Conservation (phyloP, 2,888 invertebrate species). For the Drosophila bunnanda region DNA sequence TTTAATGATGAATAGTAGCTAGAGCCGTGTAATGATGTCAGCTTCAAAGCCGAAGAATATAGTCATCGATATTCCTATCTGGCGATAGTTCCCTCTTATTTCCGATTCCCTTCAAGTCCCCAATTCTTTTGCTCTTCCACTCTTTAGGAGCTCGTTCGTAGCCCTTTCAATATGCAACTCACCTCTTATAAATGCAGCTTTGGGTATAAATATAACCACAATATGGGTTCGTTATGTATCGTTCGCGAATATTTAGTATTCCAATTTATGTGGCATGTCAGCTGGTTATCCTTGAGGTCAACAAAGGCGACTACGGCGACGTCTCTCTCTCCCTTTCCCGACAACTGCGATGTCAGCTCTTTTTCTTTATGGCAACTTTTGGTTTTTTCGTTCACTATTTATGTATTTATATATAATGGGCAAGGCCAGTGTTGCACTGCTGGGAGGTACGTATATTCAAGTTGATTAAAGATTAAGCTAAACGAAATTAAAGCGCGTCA, state of each 20-base stretch:
- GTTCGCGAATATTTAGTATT: slow-evolving; percentile 64
- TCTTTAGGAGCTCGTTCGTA: slow-evolving; percentile 9
- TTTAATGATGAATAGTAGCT: slow-evolving; percentile 26
- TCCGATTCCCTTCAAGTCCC: not conserved
- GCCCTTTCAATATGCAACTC: slow-evolving; percentile 54
- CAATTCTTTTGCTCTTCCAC: not conserved
- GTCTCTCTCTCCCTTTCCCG: slow-evolving; percentile 39
- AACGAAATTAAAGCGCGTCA: slow-evolving; percentile 29
- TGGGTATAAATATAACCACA: slow-evolving; percentile 35
- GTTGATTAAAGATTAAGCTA: slow-evolving; percentile 25
- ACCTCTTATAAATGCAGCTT: slow-evolving; percentile 60
- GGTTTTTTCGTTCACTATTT: slow-evolving; percentile 46
- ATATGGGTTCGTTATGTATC: slow-evolving; percentile 51
- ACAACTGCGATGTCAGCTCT: slow-evolving; percentile 40
- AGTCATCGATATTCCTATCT: slow-evolving; percentile 4
- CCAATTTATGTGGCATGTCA: slow-evolving; percentile 80
- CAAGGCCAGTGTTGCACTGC: slow-evolving; percentile 75
- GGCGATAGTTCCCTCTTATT: not conserved
- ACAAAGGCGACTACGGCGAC: slow-evolving; percentile 32
- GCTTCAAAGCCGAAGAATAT: slow-evolving; percentile 20
- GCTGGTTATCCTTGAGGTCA: slow-evolving; percentile 77
- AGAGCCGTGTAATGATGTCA: slow-evolving; percentile 37
- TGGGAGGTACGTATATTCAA: slow-evolving; percentile 30
- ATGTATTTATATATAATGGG: slow-evolving; percentile 46
- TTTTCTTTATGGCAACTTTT: slow-evolving; percentile 72